Evolutionary conservation across 2,888 invertebrate species (phyloP).

Genomic region (Heterodera filipjevi): DNA sequence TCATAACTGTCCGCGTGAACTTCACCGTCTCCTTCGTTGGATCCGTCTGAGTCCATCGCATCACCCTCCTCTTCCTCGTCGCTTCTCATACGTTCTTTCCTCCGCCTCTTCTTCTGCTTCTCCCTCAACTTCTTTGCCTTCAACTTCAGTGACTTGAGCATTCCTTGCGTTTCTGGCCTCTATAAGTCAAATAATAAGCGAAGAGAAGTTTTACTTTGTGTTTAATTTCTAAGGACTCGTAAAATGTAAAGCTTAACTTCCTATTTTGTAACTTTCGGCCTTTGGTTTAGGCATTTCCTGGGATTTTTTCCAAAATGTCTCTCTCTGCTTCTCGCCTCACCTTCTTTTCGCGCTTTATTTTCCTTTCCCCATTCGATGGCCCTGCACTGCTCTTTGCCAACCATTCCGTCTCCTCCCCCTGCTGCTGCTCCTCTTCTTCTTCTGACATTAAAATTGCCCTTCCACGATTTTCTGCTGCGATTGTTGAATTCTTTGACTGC

Average conservation of each 20-base stretch:
- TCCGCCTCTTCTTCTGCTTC: background rate
- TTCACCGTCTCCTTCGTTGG: background rate
- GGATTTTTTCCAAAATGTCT: too few species aligned
- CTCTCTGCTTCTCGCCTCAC: too few species aligned
- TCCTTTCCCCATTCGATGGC: background rate
- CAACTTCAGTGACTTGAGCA: background rate
- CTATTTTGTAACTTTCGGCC: too few species aligned
- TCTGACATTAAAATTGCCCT: background rate
- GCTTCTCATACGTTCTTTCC: background rate
- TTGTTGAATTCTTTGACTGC: background rate
- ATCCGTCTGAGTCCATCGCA: conserved; percentile 1
- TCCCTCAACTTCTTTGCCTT: conserved; percentile 4
- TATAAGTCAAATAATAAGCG: too few species aligned
- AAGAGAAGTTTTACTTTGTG: background rate
- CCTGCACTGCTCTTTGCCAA: background rate
- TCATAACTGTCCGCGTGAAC: conserved; percentile 15
- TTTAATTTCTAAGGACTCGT: background rate
- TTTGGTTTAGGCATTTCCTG: too few species aligned
- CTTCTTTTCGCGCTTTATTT: background rate
- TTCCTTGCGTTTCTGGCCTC: background rate
- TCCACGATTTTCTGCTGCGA: background rate
- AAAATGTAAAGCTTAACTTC: too few species aligned
- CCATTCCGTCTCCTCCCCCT: conserved; percentile 9
- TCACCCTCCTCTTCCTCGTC: conserved; percentile 11
- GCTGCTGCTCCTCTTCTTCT: background rate